Evolutionary conservation across 2,888 invertebrate species (phyloP), one percentile per base, ranked within the genome.

Genomic region (Panzeria rudis): DNA sequence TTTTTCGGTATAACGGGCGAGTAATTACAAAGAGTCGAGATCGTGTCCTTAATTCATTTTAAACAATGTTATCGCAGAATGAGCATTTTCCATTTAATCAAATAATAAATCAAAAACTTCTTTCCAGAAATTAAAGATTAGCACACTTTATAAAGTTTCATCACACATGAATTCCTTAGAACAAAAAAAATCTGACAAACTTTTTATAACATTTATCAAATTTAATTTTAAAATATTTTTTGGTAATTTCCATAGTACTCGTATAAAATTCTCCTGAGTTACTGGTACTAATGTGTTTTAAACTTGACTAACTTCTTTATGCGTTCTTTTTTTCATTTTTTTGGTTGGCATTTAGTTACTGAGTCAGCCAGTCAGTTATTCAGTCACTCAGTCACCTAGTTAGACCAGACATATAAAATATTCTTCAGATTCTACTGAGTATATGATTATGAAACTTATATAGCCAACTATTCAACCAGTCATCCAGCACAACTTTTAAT

Each of bases 351-450:
- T 64, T 52, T 17, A 62, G 73, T 50, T 75, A 38, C 38, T 32
- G 44, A 76, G 62, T 59, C 61, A 72, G 77, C 56, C 54, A 73
- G 72, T 20, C 64, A 62, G n/a, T n/a, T n/a, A n/a, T n/a, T n/a
- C n/a, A n/a, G n/a, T n/a, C n/a, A n/a, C n/a, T n/a, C n/a, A n/a
- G 77, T 83, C 71, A 80, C 80, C 80, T 73, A 84, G 71, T 84
- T 81, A 68, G 76, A 77, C 61, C 47, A 84, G 80, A 81, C 77
- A 73, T 71, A 47, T 56, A 35, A 66, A 61, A 75, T 7, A 75
- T 80, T 66, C 50, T 80, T 81, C 47, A 77, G 68, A 79, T 61
- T 81, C 44, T 61, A 52, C 80, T 68, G 44, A 59, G 80, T 80
- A 61, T 52, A 83, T 73, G 78, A 77, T 54, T 76, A 80, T 68